Evolutionary conservation across 2,113 vertebrate species (phyloP).

Genomic region (Xiphophorus maculatus): DNA sequence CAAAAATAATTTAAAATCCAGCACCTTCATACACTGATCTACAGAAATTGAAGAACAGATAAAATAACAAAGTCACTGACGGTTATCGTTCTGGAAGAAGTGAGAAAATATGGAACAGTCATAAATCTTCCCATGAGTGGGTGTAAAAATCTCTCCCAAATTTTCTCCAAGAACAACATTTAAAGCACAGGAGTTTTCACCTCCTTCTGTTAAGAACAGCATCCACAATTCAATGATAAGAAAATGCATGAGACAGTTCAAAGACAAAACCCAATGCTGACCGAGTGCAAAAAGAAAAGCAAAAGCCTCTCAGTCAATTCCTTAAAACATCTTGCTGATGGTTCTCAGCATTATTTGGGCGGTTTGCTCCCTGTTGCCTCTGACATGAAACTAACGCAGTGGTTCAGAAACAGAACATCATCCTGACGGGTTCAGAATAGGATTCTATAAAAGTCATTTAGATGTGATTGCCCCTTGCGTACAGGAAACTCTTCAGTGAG

Average conservation of each 20-base stretch:
- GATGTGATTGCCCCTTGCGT: too few relatives aligned
- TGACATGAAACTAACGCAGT: too few relatives aligned
- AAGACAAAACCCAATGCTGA: not conserved
- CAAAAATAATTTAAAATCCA: too few relatives aligned
- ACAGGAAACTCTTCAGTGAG: too few relatives aligned
- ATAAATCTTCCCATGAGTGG: not conserved
- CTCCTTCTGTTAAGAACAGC: not conserved
- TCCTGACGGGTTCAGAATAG: too few relatives aligned
- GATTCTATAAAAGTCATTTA: too few relatives aligned
- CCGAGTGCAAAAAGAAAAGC: not conserved
- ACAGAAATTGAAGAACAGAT: not conserved
- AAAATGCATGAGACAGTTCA: not conserved
- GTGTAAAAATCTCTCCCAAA: not conserved
- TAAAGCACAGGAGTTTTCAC: not conserved
- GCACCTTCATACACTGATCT: not conserved
- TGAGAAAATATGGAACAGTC: not conserved
- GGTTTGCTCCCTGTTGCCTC: too few relatives aligned
- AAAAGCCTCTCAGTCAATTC: not conserved
- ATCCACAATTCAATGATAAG: not conserved
- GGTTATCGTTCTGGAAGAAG: too few relatives aligned
- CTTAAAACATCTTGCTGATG: not conserved
- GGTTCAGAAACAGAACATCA: too few relatives aligned
- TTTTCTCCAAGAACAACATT: too few relatives aligned
- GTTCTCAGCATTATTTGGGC: not conserved
- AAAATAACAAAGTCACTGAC: not conserved